phyloP scores from a whole-genome alignment of 2,113 vertebrate species.

The Neopipo cinnamomea region DNA sequence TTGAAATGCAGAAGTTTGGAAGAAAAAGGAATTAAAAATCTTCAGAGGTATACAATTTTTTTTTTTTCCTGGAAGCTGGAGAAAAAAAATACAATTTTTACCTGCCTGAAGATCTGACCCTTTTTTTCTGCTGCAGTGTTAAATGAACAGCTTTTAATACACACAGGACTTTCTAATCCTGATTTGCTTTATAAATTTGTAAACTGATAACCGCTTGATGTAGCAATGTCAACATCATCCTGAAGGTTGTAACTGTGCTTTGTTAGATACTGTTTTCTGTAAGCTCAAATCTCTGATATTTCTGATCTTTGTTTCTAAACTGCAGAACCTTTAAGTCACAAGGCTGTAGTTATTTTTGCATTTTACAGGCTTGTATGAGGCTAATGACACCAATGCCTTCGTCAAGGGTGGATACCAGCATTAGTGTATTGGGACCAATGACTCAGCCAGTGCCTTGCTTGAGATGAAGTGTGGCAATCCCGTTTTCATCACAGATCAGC shows the following conservation, averaged over 20 bases:
- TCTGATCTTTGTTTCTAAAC: background rate
- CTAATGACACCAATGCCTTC: background rate
- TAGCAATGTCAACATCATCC: background rate
- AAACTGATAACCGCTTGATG: background rate
- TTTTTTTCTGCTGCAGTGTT: background rate
- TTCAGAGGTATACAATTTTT: background rate
- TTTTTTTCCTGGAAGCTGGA: background rate
- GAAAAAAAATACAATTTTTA: background rate
- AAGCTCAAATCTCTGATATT: background rate
- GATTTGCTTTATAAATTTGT: background rate
- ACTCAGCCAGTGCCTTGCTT: background rate
- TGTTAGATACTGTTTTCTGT: background rate
- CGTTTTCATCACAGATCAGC: background rate
- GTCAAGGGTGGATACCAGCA: background rate
- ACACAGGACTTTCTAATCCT: background rate
- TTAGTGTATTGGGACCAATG: background rate
- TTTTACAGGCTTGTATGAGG: background rate
- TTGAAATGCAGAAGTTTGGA: background rate
- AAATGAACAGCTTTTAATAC: background rate
- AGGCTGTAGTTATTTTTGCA: background rate
- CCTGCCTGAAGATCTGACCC: background rate
- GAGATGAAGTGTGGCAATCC: background rate
- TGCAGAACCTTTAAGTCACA: background rate
- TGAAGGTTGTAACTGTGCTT: background rate
- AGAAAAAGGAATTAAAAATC: background rate